phyloP scores from a whole-genome alignment of 2,113 vertebrate species.

The Lasiurus cinereus region DNA sequence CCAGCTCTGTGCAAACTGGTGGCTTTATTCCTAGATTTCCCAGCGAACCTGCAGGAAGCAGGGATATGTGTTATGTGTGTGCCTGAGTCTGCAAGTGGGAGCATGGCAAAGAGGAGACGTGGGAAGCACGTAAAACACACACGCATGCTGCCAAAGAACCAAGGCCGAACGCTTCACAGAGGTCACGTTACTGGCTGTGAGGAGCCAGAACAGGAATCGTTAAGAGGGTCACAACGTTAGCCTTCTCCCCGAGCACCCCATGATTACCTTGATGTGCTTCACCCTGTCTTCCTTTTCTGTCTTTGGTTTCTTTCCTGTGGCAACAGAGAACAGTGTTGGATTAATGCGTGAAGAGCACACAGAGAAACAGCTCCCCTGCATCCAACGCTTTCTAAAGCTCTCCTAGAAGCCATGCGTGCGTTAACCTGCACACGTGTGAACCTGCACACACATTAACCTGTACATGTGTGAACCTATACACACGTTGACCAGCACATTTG shows the following conservation, averaged over 20 bases:
- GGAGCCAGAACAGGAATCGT: not conserved
- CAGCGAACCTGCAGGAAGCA: not conserved
- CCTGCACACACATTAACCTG: too few species aligned
- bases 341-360: conserved; percentile 43
- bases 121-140: not conserved
- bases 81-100: not conserved
- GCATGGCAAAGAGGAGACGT: not conserved
- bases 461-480: too few species aligned
- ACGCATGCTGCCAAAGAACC: not conserved
- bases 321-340: conserved; percentile 70
- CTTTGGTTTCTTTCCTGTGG: conserved; percentile 90
- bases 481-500: too few species aligned
- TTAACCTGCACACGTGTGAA: not conserved
- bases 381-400: not conserved
- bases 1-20: not conserved
- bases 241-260: conserved; percentile 25
- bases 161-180: not conserved
- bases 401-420: not conserved
- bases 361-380: not conserved
- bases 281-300: conserved; percentile 90
- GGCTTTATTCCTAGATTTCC: conserved; percentile 44
- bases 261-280: conserved; percentile 91
- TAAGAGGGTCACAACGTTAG: not conserved
- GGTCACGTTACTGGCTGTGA: not conserved
- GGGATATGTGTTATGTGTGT: not conserved